Evolutionary conservation across 2,888 invertebrate species (phyloP).

Genomic region (Diploptera punctata): DNA sequence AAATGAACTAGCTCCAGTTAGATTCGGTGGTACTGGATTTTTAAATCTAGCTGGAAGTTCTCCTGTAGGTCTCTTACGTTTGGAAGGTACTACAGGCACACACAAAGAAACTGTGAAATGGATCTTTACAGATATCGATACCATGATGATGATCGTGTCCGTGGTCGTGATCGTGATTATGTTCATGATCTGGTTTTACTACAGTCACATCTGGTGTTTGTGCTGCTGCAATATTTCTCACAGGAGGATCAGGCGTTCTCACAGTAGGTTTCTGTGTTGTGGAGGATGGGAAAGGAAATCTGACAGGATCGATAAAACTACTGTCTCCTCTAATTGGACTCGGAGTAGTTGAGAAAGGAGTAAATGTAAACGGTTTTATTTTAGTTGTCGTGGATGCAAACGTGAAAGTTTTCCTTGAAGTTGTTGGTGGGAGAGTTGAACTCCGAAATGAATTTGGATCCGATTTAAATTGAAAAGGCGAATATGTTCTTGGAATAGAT

Average conservation of each 20-base stretch:
- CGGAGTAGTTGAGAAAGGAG: neutral
- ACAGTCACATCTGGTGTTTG: slow-evolving; percentile 42
- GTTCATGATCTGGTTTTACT: slow-evolving; percentile 20
- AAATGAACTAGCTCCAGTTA: slow-evolving; percentile 47
- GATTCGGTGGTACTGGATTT: neutral
- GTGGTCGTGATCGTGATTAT: slow-evolving; percentile 35
- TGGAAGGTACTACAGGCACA: slow-evolving; percentile 9
- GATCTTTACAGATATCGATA: slow-evolving; percentile 36
- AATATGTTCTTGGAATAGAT: neutral
- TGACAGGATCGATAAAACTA: neutral
- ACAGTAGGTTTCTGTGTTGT: slow-evolving; percentile 36
- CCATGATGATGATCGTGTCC: slow-evolving; percentile 41
- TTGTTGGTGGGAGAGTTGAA: too few species aligned
- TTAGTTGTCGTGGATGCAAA: neutral
- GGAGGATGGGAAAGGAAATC: neutral
- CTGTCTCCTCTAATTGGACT: neutral
- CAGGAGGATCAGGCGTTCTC: slow-evolving; percentile 41
- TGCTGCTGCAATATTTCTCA: slow-evolving; percentile 39
- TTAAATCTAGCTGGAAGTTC: slow-evolving; percentile 4
- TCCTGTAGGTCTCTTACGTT: slow-evolving; percentile 13
- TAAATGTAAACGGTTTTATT: neutral
- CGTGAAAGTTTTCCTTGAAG: neutral
- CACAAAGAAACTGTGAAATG: slow-evolving; percentile 41
- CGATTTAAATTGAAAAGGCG: too few species aligned
- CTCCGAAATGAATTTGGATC: too few species aligned